Base-by-base conservation (phyloP, 2,888 invertebrate genomes). In the Vanessa cardui region DNA sequence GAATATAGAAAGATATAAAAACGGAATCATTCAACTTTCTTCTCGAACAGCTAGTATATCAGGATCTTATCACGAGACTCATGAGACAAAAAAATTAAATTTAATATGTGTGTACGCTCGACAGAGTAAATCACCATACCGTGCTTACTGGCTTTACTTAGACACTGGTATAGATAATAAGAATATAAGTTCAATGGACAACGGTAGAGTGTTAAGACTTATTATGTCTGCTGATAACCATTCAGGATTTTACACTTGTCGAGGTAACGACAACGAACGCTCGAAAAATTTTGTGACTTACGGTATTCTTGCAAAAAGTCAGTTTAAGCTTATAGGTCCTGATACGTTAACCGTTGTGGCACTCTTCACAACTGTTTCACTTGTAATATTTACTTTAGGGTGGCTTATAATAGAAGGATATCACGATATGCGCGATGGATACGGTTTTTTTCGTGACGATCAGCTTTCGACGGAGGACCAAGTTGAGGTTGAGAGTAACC, bases 171-270 rank as follows among this genome's bases (percentile, higher is more conserved):
- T 89, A n/a, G 74, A 72, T 2, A 77, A 80, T 7, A 87, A 86
- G 70, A 72, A 79, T 47, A 72, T 85, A 6, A 80, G 83, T 58
- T 81, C 85, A 1, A 66, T 82, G 1, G 88, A 91, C 62, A 83
- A 91, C 64, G 90, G 90, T 1, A 83, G 81, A 74, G 82, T 91
- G 1, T 79, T 90, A 3, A 82, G 83, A 69, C 80, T 92, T 9
- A 76, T 84, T 3, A 84, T 89, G 1, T 77, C 82, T 62, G 84
- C 83, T 4, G 80, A 86, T 58, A 85, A 90, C 58, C 76, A 87
- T 7, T 78, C 85, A 77, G 90, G 91, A 3, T 91, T 90, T 73
- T 92, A 90, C 67, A 91, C 91, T 5, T 92, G 92, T 72, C 81
- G 91, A 58, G 84, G 85, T 1, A 84, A 85, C 68, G 78, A 75